Percentiles rank a stretch among this genome's conserved stretches.
phyloP scores from a whole-genome alignment of 2,888 invertebrate genomes.

The Allophyes oxyacanthae region DNA sequence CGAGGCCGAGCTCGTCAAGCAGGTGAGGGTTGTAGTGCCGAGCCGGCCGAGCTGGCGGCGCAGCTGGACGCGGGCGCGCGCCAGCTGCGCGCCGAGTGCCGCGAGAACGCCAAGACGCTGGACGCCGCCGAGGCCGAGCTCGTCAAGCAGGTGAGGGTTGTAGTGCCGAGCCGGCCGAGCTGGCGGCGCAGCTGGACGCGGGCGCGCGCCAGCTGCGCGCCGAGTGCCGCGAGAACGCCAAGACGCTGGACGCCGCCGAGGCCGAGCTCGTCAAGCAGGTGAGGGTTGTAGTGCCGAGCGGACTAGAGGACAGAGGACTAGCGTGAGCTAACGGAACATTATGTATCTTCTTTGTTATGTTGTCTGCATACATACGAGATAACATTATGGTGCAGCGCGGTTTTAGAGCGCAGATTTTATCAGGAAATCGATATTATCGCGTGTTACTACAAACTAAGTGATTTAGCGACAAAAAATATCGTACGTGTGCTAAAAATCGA shows the following conservation, averaged over 20 bases:
- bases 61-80: constrained; percentile 95
- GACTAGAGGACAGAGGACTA: too few relatives aligned
- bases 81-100: constrained; percentile 95
- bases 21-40: too few relatives aligned
- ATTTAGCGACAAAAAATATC: too few relatives aligned
- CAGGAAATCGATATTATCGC: too few relatives aligned
- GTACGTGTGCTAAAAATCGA: too few relatives aligned
- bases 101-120: constrained; percentile 98
- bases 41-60: constrained; percentile 88
- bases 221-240: constrained; percentile 98
- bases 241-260: constrained; percentile 98
- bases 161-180: constrained; percentile 70
- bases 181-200: constrained; percentile 94
- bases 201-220: constrained; percentile 94
- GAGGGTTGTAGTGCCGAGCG: too few relatives aligned
- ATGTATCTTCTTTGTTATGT: too few relatives aligned
- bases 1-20: constrained; percentile 95
- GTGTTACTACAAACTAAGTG: too few relatives aligned
- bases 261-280: constrained; percentile 95
- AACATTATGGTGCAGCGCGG: too few relatives aligned
- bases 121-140: constrained; percentile 97
- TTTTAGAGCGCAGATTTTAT: too few relatives aligned
- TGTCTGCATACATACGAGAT: too few relatives aligned
- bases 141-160: constrained; percentile 95
- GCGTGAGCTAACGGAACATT: too few relatives aligned